phyloP scores from a whole-genome alignment of 1,140 invertebrate species.

The Eupeodes corollae region DNA sequence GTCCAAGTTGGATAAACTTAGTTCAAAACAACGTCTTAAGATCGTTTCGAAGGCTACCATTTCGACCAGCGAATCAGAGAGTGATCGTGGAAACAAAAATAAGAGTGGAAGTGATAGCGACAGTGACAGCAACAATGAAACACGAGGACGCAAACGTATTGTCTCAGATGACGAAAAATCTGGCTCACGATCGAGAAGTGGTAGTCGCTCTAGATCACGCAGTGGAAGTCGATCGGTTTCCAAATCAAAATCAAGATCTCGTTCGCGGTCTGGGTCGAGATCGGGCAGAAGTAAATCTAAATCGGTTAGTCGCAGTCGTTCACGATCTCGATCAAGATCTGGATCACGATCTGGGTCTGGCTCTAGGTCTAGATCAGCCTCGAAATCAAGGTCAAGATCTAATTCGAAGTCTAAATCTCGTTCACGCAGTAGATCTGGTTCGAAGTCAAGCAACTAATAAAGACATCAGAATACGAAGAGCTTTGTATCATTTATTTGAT shows the following conservation, averaged over 20 bases:
- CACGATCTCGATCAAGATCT: constrained; percentile 19
- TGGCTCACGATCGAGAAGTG: constrained; percentile 33
- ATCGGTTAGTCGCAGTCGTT: constrained; percentile 18
- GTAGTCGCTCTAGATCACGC: constrained; percentile 35
- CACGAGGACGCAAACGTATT: constrained; percentile 30
- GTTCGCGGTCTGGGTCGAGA: constrained; percentile 20
- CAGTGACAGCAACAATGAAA: constrained; percentile 30
- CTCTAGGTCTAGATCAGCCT: constrained; percentile 24
- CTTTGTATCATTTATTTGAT: too few species aligned
- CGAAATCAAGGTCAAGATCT: constrained; percentile 18
- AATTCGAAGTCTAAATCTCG: constrained; percentile 35
- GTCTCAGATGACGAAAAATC: constrained; percentile 18
- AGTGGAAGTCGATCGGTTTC: constrained; percentile 5
- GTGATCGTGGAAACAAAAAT: constrained; percentile 49
- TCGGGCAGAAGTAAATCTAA: constrained; percentile 20
- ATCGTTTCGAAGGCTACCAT: constrained; percentile 92
- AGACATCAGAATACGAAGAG: too few species aligned
- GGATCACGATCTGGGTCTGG: constrained; percentile 24
- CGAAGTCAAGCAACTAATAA: constrained; percentile 2
- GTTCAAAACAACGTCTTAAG: constrained; percentile 71
- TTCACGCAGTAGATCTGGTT: constrained; percentile 10
- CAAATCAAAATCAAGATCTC: constrained; percentile 27
- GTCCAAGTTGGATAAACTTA: constrained; percentile 50
- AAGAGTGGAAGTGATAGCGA: constrained; percentile 17
- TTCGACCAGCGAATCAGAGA: constrained; percentile 86